Conservation (phyloP, 2,797 vertebrate genomes). For the Psittacula echo region DNA sequence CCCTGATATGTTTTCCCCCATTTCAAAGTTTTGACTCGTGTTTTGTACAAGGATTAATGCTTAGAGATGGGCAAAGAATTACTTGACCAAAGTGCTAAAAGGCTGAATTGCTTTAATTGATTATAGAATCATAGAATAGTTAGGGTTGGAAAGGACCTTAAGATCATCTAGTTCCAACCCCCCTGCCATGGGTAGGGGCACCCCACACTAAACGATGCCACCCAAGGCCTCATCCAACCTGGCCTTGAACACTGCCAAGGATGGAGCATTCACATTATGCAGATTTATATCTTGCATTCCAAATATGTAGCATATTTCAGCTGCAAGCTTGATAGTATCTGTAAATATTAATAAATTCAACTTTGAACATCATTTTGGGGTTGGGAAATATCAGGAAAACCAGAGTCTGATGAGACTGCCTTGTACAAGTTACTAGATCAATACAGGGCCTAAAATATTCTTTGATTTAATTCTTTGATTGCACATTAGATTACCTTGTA, state of each 20-base stretch:
- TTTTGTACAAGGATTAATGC: neutral
- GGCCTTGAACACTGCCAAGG: too few relatives aligned
- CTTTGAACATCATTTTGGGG: neutral
- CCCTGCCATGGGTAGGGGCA: too few relatives aligned
- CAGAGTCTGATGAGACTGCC: neutral
- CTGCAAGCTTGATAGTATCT: neutral
- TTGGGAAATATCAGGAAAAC: constrained; percentile 13
- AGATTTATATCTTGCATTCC: constrained; percentile 10
- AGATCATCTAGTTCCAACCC: too few relatives aligned
- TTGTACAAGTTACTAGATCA: neutral
- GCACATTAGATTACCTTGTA: neutral
- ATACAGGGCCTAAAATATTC: neutral
- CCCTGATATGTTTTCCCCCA: neutral
- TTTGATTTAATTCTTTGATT: neutral
- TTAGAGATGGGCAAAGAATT: neutral
- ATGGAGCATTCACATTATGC: neutral
- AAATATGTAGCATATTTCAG: neutral
- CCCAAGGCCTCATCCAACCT: too few relatives aligned
- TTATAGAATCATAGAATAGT: neutral
- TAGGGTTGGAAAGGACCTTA: too few relatives aligned
- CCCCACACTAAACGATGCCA: too few relatives aligned
- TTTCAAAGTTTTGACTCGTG: neutral
- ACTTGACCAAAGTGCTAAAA: neutral
- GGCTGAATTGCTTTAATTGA: neutral
- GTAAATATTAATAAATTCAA: constrained; percentile 22